Conservation (phyloP, 1,140 invertebrate species). For the Lerema accius region DNA sequence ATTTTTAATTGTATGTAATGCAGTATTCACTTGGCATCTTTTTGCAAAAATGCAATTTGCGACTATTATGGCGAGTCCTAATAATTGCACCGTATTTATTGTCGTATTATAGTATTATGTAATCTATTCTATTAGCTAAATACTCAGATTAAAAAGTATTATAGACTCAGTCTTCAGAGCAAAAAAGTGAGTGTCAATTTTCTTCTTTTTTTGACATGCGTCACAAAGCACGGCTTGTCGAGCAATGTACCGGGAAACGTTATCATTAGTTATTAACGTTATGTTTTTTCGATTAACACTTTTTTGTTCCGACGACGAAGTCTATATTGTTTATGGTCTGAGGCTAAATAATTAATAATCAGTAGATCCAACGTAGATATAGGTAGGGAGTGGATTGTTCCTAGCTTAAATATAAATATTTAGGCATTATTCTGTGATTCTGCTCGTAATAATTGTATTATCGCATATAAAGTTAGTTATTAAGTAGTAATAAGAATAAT, state of each 20-base stretch:
- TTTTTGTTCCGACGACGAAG: no score
- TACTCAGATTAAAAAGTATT: no score
- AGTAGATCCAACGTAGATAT: constrained; percentile 35
- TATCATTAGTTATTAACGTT: no score
- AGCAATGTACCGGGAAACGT: no score
- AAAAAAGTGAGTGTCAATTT: no score
- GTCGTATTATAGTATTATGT: not conserved
- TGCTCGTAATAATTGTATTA: constrained; percentile 31
- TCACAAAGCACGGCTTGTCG: no score
- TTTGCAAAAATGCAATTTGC: not conserved
- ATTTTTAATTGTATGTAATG: no score
- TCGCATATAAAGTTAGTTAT: not conserved
- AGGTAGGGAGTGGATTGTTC: constrained; percentile 44
- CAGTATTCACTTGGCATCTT: not conserved
- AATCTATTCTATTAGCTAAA: no score
- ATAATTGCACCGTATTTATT: not conserved
- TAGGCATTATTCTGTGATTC: constrained; percentile 47
- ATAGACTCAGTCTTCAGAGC: no score
- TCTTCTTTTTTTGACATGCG: no score
- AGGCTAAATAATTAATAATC: not conserved
- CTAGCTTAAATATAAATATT: constrained; percentile 46
- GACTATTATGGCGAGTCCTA: not conserved
- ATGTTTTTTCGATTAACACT: no score
- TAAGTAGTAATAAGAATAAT: not conserved
- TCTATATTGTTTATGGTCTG: no score